These are phyloP conservation scores for Eristalis arbustorum DNA, from an alignment of 2,888 invertebrate species.

Conservation along the genomic window DNA sequence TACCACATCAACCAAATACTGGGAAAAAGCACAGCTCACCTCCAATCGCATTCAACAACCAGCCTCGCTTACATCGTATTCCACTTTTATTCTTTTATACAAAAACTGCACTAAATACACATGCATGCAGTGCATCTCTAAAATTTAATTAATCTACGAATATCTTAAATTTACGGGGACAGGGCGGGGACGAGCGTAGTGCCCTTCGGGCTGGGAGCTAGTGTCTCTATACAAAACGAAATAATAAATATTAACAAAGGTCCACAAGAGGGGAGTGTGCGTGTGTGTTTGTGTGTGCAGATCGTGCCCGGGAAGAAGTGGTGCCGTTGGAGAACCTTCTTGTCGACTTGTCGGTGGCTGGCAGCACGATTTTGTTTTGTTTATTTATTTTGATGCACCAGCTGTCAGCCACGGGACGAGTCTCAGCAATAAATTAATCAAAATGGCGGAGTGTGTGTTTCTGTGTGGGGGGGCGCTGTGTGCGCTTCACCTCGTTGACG, in stretches of 20 bases:
- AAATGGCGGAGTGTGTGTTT: conserved; percentile 54
- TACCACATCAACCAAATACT: not conserved
- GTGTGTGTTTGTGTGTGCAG: not conserved
- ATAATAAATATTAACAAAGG: not conserved
- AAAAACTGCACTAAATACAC: conserved; percentile 18
- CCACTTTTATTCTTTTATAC: conserved; percentile 54
- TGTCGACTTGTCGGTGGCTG: not conserved
- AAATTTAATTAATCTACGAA: not conserved
- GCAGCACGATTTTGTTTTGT: not conserved
- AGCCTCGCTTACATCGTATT: not conserved
- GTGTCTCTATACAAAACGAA: not conserved
- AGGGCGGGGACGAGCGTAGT: not conserved
- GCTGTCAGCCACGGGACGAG: conserved; percentile 43
- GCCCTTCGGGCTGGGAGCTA: not conserved
- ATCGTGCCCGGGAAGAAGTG: not conserved
- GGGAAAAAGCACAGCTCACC: not conserved
- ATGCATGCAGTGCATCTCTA: not conserved
- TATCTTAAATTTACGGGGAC: not conserved
- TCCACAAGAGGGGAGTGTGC: no score
- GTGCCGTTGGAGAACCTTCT: not conserved
- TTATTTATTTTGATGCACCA: conserved; percentile 37
- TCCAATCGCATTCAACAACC: conserved; percentile 1
- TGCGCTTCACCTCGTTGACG: not conserved
- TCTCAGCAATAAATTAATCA: conserved; percentile 36
- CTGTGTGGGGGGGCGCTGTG: conserved; percentile 6